phyloP scores from a whole-genome alignment of 2,113 vertebrate genomes.

The Camarhynchus parvulus region DNA sequence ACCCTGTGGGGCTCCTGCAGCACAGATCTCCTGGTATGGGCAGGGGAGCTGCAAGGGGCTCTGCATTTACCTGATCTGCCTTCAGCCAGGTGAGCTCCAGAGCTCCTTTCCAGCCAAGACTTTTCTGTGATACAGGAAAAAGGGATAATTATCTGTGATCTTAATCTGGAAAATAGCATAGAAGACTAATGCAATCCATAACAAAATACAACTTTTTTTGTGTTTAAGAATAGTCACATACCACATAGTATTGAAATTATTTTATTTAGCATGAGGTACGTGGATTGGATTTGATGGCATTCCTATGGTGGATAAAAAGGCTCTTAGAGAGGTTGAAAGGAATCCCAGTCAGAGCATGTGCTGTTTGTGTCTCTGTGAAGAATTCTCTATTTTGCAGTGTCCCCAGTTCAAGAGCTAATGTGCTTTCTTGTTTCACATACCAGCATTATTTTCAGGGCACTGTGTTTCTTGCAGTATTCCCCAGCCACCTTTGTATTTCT shows the following conservation, averaged over 20 bases:
- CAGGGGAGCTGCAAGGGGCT: not conserved
- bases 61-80: not conserved
- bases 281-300: not conserved
- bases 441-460: not conserved
- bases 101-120: not conserved
- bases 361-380: not conserved
- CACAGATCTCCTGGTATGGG: rapidly evolving
- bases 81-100: not conserved
- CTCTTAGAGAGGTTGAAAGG: not conserved
- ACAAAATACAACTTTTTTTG: not conserved
- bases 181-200: not conserved
- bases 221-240: not conserved
- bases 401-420: not conserved
- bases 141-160: not conserved
- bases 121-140: not conserved
- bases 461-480: not conserved
- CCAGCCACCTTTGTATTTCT: not conserved
- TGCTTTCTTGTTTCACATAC: not conserved
- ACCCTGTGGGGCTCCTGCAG: not conserved
- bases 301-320: not conserved
- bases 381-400: not conserved
- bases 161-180: not conserved
- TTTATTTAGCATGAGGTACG: not conserved
- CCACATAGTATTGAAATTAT: not conserved
- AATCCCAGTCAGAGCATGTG: not conserved